These are phyloP conservation scores for Melipona bicolor DNA, from an alignment of 2,888 invertebrate species.

Conservation along the genomic window DNA sequence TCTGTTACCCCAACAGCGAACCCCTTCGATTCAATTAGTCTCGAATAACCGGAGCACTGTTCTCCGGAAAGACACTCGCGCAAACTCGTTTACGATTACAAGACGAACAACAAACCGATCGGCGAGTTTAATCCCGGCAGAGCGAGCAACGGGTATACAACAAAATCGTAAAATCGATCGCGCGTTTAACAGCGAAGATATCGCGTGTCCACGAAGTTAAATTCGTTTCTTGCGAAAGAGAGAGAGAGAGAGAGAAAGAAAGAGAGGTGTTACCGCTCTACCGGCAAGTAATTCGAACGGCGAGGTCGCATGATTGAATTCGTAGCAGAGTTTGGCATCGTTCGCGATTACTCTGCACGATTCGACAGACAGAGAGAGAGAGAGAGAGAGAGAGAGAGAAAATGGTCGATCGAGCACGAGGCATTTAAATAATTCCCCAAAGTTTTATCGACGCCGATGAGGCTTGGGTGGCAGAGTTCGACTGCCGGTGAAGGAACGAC, in stretches of 20 bases:
- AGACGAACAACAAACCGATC: neutral
- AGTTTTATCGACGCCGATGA: slow-evolving; percentile 42
- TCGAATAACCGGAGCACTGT: neutral
- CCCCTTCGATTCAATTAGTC: neutral
- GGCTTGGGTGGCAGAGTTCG: neutral
- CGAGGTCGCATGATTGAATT: slow-evolving; percentile 26
- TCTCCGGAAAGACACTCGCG: neutral
- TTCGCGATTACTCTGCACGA: slow-evolving; percentile 30
- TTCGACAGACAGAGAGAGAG: neutral
- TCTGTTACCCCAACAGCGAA: neutral
- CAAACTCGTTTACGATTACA: neutral
- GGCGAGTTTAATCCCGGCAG: neutral
- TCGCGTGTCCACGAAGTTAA: neutral
- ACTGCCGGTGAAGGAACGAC: neutral
- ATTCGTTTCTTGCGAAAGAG: neutral
- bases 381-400: too few species aligned
- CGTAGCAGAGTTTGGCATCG: slow-evolving; percentile 8
- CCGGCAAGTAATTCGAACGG: slow-evolving; percentile 6
- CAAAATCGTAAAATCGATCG: slow-evolving; percentile 27
- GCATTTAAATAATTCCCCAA: slow-evolving; percentile 48
- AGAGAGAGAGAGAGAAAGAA: neutral
- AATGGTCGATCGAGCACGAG: slow-evolving; percentile 15
- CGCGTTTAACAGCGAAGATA: neutral
- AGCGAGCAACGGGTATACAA: neutral
- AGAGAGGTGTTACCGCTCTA: neutral